A percentile compares a stretch with the other conserved stretches of the same genome.
Conservation (phyloP, 1,140 invertebrate genomes). For the Drosophila tristis region DNA sequence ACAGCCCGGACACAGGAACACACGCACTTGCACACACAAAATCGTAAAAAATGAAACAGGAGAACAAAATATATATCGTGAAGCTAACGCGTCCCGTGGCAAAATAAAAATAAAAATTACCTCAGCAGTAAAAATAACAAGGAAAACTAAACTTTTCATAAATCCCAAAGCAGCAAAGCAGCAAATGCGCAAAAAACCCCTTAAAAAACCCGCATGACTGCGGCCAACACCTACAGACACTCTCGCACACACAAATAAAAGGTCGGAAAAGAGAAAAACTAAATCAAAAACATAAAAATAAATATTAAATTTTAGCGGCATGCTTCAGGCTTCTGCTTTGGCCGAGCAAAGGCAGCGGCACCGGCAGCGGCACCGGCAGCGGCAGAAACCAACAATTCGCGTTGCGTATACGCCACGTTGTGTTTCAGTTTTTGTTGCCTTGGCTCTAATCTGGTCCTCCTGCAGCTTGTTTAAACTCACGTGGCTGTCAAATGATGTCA, state of each 20-base stretch:
- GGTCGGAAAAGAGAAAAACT: slow-evolving; percentile 28
- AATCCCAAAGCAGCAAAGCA: slow-evolving; percentile 39
- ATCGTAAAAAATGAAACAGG: slow-evolving; percentile 21
- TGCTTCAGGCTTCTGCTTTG: background rate
- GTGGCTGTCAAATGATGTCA: slow-evolving; percentile 60
- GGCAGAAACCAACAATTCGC: slow-evolving; percentile 23
- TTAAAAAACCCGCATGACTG: slow-evolving; percentile 19
- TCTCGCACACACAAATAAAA: slow-evolving; percentile 11
- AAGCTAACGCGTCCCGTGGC: slow-evolving; percentile 44
- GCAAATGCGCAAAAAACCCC: slow-evolving; percentile 20
- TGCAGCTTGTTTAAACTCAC: slow-evolving; percentile 47
- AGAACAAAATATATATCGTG: slow-evolving; percentile 22
- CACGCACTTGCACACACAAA: slow-evolving; percentile 14
- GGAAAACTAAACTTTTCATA: slow-evolving; percentile 59
- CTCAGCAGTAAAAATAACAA: slow-evolving; percentile 57
- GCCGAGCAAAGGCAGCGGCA: too few relatives aligned
- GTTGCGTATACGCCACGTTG: slow-evolving; percentile 47
- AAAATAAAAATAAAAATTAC: slow-evolving; percentile 58
- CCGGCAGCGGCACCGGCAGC: background rate
- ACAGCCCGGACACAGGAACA: slow-evolving; percentile 1
- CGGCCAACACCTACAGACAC: slow-evolving; percentile 8
- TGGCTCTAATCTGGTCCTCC: slow-evolving; percentile 14
- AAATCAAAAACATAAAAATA: slow-evolving; percentile 59
- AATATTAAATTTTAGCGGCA: slow-evolving; percentile 56
- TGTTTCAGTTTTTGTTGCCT: slow-evolving; percentile 1